Base-by-base conservation (phyloP, 1,140 invertebrate genomes). In the Sipha flava region DNA sequence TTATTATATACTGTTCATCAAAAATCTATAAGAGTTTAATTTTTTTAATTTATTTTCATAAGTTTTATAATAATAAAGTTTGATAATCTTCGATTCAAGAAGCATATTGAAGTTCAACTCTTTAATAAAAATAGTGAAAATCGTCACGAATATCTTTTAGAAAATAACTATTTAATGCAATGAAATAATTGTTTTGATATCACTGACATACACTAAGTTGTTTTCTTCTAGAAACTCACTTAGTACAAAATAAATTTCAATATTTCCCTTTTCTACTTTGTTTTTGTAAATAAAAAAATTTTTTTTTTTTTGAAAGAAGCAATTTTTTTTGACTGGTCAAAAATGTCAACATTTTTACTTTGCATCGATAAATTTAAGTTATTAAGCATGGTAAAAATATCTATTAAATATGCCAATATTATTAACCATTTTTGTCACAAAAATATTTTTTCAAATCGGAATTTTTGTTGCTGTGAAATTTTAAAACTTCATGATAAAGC, bases 401-500 rank as follows among this genome's bases (percentile, higher is more conserved):
- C 73, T 12, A 45, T 47, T 52, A 77, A 54, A 45, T 77, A 77
- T 54, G 73, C 73, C 10, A 77, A 12, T 10, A 12, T n/a, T 9
- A 18, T 23, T n/a, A 77, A 37, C 73, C 73, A 77, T 21, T 23
- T 29, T 5, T 29, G 29, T 77, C 47, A 77, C 18, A n/a, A n/a
- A 77, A 54, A 45, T 45, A 45, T 6, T 45, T 45, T 45, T 45
- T 45, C 29, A 52, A 31, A 23, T 37, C 16, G 1, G 6, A 18
- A 21, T 23, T 57, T 31, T 21, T 70, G 10, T 70, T 34, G 37
- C 10, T n/a, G 18, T 43, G 66, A n/a, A 70, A 70, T 40, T 37
- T n/a, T 21, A 54, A 79, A 45, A 82, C 81, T 81, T 83, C 82
- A 47, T 82, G 72, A 82, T 82, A 82, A 75, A 86, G 82, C 80